Percentiles rank a stretch among this genome's conserved stretches.
Evolutionary conservation across 2,797 vertebrate species (phyloP).

Genomic region (Eremophila alpestris): DNA sequence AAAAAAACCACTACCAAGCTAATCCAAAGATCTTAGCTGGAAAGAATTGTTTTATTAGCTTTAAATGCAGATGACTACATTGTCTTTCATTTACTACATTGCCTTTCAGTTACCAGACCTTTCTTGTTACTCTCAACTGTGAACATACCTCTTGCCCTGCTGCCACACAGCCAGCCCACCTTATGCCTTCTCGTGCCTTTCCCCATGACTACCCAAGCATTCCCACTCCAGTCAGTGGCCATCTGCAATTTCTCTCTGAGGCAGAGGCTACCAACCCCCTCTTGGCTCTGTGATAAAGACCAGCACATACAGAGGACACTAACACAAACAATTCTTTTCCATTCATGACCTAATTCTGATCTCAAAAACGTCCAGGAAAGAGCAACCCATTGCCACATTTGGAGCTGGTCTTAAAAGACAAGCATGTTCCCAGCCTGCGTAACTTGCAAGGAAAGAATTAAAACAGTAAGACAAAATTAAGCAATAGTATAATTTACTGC

Average conservation of each 20-base stretch:
- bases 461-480: conserved; percentile 57
- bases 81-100: neutral
- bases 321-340: neutral
- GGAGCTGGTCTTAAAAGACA: neutral
- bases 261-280: neutral
- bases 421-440: neutral
- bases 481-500: conserved; percentile 44
- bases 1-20: neutral
- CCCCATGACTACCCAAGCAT: accelerated
- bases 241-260: neutral
- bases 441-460: conserved; percentile 39
- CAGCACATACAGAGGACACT: neutral
- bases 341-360: neutral
- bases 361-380: neutral
- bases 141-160: neutral
- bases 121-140: neutral
- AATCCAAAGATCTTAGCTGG: neutral
- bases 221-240: neutral
- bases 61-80: neutral
- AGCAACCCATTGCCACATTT: neutral
- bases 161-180: neutral
- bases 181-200: neutral
- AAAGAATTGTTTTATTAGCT: neutral
- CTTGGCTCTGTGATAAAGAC: neutral
- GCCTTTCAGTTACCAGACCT: neutral